Percentiles rank a stretch among this genome's conserved stretches.
Conservation (phyloP, 2,113 vertebrate species). For the Seriola dumerili region DNA sequence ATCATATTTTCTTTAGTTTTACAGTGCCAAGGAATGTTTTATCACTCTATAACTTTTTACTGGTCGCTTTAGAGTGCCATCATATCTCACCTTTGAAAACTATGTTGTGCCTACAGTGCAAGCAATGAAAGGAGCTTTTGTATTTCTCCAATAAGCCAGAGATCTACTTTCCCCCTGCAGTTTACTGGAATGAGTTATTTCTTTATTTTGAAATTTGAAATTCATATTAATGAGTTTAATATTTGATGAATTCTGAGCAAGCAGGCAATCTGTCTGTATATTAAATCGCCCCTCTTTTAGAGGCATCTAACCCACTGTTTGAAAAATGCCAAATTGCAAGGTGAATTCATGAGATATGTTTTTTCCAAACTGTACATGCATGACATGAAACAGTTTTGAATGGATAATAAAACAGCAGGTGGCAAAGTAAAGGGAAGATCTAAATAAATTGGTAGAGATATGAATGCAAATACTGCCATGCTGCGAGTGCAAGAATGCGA, state of each 20-base stretch:
- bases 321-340: neutral
- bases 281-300: neutral
- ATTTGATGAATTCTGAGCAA: conserved; percentile 32
- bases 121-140: neutral
- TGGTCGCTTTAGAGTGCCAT: conserved; percentile 47
- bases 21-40: conserved; percentile 62
- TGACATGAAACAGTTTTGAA: neutral
- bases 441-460: neutral
- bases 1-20: conserved; percentile 75
- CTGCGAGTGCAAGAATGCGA: neutral
- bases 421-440: neutral
- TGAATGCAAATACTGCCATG: neutral
- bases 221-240: conserved; percentile 36
- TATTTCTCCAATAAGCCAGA: conserved; percentile 16
- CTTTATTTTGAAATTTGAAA: conserved; percentile 27
- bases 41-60: conserved; percentile 64
- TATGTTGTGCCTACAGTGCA: conserved; percentile 33
- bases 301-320: neutral
- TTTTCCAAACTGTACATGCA: neutral
- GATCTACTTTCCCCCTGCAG: neutral
- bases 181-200: conserved; percentile 14
- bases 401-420: neutral
- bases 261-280: conserved; percentile 1
- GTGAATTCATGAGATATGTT: neutral
- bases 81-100: conserved; percentile 64